These are phyloP conservation scores for Intellagama lesueurii DNA, from an alignment of 2,797 vertebrate genomes.

Conservation along the genomic window DNA sequence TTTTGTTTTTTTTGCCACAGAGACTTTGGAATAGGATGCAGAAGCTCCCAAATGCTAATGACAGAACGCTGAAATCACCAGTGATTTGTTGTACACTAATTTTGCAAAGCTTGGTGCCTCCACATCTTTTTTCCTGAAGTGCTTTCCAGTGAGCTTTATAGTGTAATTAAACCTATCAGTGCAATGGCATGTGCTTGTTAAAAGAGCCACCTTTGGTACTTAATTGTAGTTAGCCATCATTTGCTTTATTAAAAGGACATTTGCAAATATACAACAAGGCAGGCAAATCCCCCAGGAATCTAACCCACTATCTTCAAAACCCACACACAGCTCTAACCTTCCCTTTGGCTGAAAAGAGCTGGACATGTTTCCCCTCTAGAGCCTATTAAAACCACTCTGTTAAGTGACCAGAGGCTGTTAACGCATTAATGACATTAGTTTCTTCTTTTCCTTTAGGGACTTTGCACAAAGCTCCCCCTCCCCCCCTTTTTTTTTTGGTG, in stretches of 20 bases:
- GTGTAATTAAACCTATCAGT: slow-evolving; percentile 48
- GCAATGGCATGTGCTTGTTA: slow-evolving; percentile 48
- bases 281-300: slow-evolving; percentile 34
- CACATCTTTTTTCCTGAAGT: slow-evolving; percentile 35
- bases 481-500: neutral
- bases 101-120: slow-evolving; percentile 23
- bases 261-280: slow-evolving; percentile 47
- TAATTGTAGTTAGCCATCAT: slow-evolving; percentile 51
- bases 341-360: slow-evolving; percentile 49
- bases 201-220: slow-evolving; percentile 47
- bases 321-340: slow-evolving; percentile 44
- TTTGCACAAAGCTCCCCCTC: slow-evolving; percentile 21
- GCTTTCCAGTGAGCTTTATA: slow-evolving; percentile 39
- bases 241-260: slow-evolving; percentile 51
- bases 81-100: slow-evolving; percentile 41
- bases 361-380: slow-evolving; percentile 49
- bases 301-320: slow-evolving; percentile 47
- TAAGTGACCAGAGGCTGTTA: slow-evolving; percentile 54
- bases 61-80: slow-evolving; percentile 21
- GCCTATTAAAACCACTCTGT: slow-evolving; percentile 48
- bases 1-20: neutral
- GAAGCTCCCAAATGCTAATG: neutral
- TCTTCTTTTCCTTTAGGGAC: slow-evolving; percentile 35
- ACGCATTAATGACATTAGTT: slow-evolving; percentile 47
- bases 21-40: slow-evolving; percentile 14